Percentiles rank a stretch among this genome's conserved stretches.
Evolutionary conservation across 2,797 vertebrate genomes (phyloP).

Genomic region (Microtus agrestis): DNA sequence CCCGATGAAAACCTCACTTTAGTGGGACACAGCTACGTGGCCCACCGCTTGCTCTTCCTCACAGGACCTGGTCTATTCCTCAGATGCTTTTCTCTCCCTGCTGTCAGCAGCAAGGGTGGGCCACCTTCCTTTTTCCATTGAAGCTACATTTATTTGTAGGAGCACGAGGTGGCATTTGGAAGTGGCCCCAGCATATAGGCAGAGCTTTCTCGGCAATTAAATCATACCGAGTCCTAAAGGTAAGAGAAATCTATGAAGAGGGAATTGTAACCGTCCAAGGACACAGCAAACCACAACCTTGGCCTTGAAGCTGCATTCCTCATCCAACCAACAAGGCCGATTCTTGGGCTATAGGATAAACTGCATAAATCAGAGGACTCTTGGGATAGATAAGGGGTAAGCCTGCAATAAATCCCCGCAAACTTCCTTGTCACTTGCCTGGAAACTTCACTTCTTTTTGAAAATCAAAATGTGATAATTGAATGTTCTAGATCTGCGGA

Average conservation of each 20-base stretch:
- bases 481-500: constrained; percentile 65
- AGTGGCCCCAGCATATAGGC: constrained; percentile 78
- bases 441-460: constrained; percentile 85
- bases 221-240: constrained; percentile 86
- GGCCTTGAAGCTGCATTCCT: constrained; percentile 85
- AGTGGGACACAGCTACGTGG: neutral
- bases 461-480: constrained; percentile 79
- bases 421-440: constrained; percentile 87
- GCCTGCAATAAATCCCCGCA: constrained; percentile 85
- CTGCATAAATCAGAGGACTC: constrained; percentile 87
- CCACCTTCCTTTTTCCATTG: constrained; percentile 69
- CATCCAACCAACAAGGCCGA: constrained; percentile 79
- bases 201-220: constrained; percentile 84
- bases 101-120: neutral
- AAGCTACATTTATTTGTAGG: constrained; percentile 81
- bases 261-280: constrained; percentile 86
- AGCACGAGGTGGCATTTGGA: constrained; percentile 82
- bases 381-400: constrained; percentile 86
- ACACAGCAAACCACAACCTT: constrained; percentile 85
- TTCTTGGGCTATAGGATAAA: constrained; percentile 86
- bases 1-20: neutral
- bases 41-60: constrained; percentile 60
- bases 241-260: constrained; percentile 84
- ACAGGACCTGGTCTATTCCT: fast-evolving
- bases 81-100: no score